phyloP scores from a whole-genome alignment of 1,140 invertebrate species.

The Oryctes rhinoceros region DNA sequence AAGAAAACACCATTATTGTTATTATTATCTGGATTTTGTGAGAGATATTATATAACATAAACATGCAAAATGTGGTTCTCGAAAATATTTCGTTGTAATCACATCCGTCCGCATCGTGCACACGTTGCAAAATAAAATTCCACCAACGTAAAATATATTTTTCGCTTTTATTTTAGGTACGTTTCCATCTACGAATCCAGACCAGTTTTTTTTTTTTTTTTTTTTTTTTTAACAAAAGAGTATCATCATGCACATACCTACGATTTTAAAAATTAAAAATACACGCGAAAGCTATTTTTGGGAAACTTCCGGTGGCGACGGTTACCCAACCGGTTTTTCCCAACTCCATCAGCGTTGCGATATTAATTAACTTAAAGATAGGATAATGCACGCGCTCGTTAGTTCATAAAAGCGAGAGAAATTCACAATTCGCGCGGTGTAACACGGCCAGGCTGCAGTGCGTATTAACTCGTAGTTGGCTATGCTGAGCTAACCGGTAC shows the following conservation, averaged over 20 bases:
- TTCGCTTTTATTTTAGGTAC: not conserved
- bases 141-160: not conserved
- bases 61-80: no score
- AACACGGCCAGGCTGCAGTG: not conserved
- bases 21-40: no score
- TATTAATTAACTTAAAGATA: conserved; percentile 12
- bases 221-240: not conserved
- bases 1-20: no score
- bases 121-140: no score
- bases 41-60: no score
- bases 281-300: not conserved
- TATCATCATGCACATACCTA: not conserved
- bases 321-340: not conserved
- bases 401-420: not conserved
- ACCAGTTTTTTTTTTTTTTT: no score
- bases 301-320: not conserved
- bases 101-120: no score
- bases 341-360: not conserved
- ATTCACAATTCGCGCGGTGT: not conserved
- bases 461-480: not conserved
- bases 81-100: no score
- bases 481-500: not conserved
- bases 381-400: not conserved
- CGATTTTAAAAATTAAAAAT: not conserved
- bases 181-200: not conserved